A percentile compares a stretch with the other conserved stretches of the same genome.
Evolutionary conservation across 2,888 invertebrate species (phyloP).

Genomic region (Leptopilina syphax): DNA sequence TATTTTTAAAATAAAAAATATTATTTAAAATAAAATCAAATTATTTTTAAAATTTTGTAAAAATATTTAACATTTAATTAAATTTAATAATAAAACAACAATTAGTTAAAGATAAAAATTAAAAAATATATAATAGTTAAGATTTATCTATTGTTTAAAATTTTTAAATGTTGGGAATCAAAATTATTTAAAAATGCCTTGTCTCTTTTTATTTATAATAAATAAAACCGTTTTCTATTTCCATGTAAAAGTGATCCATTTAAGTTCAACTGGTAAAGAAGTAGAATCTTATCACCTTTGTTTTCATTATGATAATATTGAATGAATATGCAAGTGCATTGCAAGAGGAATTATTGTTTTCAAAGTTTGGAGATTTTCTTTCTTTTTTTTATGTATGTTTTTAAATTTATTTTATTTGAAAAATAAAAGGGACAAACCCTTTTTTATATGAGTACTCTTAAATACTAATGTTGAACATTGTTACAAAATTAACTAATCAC

Average conservation of each 20-base stretch:
- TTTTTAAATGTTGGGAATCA: not conserved
- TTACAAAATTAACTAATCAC: too few species aligned
- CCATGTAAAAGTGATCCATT: slow-evolving; percentile 10
- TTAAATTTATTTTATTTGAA: too few species aligned
- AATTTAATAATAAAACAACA: too few species aligned
- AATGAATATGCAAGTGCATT: slow-evolving; percentile 14
- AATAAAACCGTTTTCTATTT: slow-evolving; percentile 12
- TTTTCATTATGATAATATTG: slow-evolving; percentile 25
- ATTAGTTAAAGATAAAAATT: too few species aligned
- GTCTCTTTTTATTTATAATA: not conserved
- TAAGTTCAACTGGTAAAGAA: slow-evolving; percentile 10
- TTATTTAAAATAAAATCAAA: too few species aligned
- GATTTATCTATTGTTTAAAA: not conserved
- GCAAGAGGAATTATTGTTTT: slow-evolving; percentile 18
- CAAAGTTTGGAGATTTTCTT: slow-evolving; percentile 17
- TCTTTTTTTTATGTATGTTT: not conserved
- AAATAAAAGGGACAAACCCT: too few species aligned
- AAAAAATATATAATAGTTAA: not conserved
- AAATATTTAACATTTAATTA: too few species aligned
- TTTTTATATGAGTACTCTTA: not conserved
- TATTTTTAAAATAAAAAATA: too few species aligned
- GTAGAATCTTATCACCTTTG: slow-evolving; percentile 17
- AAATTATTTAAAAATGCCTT: not conserved
- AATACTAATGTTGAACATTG: too few species aligned
- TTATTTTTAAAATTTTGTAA: too few species aligned